phyloP scores from a whole-genome alignment of 2,113 vertebrate genomes.

The Scomber scombrus region DNA sequence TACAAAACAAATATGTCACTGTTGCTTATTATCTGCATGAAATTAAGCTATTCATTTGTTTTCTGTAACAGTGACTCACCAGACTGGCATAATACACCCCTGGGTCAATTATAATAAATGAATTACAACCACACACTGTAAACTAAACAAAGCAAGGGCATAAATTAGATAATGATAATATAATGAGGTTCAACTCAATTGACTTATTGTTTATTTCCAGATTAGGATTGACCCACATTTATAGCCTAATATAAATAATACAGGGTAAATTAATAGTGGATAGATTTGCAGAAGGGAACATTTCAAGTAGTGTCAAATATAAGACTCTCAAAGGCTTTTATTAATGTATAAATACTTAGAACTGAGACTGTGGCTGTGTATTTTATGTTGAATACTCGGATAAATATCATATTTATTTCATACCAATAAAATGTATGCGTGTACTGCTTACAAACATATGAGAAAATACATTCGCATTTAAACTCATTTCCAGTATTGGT shows the following conservation, averaged over 20 bases:
- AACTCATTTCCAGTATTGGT: background rate
- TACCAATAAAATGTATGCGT: background rate
- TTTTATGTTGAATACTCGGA: background rate
- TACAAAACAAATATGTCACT: background rate
- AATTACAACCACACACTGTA: background rate
- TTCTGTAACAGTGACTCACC: background rate
- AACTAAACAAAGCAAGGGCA: background rate
- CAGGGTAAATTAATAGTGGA: too few relatives aligned
- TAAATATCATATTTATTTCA: background rate
- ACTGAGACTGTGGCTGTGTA: background rate
- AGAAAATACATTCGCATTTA: background rate
- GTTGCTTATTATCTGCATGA: background rate
- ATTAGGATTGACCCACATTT: too few relatives aligned
- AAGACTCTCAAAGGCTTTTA: background rate
- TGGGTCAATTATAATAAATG: background rate
- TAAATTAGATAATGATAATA: background rate
- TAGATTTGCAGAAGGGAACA: too few relatives aligned
- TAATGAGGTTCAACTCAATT: background rate
- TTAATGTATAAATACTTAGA: background rate
- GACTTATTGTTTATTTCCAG: too few relatives aligned
- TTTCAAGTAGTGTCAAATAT: background rate
- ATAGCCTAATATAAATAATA: too few relatives aligned
- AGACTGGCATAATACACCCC: background rate
- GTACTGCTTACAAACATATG: background rate
- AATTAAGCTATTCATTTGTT: background rate